Conservation (phyloP, 2,888 invertebrate species). For the Blomia tropicalis region DNA sequence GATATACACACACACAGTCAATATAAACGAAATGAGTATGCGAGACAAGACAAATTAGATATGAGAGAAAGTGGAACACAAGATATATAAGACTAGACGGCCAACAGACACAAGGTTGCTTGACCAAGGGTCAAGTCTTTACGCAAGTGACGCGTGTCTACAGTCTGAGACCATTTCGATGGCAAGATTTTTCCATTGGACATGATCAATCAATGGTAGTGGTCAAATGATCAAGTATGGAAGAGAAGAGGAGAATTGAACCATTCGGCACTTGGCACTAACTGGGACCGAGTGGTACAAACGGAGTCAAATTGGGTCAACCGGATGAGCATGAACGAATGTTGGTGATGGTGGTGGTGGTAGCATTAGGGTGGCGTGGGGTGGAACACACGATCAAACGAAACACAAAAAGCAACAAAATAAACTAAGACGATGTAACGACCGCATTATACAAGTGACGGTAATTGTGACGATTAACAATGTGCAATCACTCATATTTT, state of each 20-base stretch:
- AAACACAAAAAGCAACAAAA: conserved; percentile 1
- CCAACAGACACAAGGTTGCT: not conserved
- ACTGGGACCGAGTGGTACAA: not conserved
- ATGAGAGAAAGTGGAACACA: not conserved
- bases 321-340: conserved; percentile 1
- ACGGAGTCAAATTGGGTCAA: conserved; percentile 3
- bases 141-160: conserved; percentile 12
- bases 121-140: conserved; percentile 8
- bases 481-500: not conserved
- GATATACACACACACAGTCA: too few species aligned
- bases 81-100: conserved; percentile 9
- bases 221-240: not conserved
- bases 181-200: too few species aligned
- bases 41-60: conserved; percentile 3
- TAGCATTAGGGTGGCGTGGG: not conserved
- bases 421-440: conserved; percentile 3
- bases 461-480: not conserved
- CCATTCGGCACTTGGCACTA: not conserved
- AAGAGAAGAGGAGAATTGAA: not conserved
- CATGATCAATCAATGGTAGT: not conserved
- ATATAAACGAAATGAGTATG: too few species aligned
- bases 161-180: too few species aligned
- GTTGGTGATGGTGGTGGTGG: not conserved
- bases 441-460: not conserved
- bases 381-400: too few species aligned